Evolutionary conservation across 1,140 invertebrate genomes (phyloP).

Genomic region (Leptestheria dahalacensis): DNA sequence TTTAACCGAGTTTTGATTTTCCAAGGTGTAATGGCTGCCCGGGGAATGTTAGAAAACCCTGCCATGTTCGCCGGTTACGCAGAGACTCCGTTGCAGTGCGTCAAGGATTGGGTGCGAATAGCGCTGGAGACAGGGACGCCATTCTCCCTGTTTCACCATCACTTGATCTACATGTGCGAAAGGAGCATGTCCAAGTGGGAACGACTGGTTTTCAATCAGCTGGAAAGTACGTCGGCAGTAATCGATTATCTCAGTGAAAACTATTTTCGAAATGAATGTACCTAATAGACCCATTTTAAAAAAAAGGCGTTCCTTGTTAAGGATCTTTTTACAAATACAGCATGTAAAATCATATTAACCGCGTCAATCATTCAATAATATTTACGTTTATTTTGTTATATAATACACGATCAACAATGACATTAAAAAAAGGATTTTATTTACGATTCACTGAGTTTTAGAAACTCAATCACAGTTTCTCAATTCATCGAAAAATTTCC

Average conservation of each 20-base stretch:
- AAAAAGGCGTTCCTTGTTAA: too few relatives aligned
- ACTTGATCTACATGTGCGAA: constrained; percentile 85
- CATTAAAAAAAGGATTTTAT: not conserved
- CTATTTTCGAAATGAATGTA: too few relatives aligned
- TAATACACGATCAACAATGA: too few relatives aligned
- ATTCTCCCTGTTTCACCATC: constrained; percentile 79
- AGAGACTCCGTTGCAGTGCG: constrained; percentile 54
- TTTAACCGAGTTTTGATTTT: constrained; percentile 16
- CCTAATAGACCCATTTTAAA: too few relatives aligned
- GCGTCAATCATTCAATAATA: too few relatives aligned
- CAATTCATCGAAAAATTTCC: not conserved
- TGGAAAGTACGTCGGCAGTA: constrained; percentile 49
- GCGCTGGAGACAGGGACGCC: constrained; percentile 39
- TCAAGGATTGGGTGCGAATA: constrained; percentile 75
- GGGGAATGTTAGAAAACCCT: constrained; percentile 78
- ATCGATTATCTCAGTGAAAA: constrained; percentile 49
- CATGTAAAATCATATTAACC: too few relatives aligned
- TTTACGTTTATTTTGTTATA: too few relatives aligned
- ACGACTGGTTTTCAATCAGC: constrained; percentile 57
- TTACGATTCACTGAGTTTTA: not conserved
- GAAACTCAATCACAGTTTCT: too few relatives aligned
- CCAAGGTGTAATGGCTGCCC: constrained; percentile 70
- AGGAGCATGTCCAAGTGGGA: constrained; percentile 52
- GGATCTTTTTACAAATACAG: too few relatives aligned
- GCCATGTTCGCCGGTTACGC: constrained; percentile 57